Conservation (phyloP, 2,797 vertebrate genomes). For the Schizopygopsis malacanthus region DNA sequence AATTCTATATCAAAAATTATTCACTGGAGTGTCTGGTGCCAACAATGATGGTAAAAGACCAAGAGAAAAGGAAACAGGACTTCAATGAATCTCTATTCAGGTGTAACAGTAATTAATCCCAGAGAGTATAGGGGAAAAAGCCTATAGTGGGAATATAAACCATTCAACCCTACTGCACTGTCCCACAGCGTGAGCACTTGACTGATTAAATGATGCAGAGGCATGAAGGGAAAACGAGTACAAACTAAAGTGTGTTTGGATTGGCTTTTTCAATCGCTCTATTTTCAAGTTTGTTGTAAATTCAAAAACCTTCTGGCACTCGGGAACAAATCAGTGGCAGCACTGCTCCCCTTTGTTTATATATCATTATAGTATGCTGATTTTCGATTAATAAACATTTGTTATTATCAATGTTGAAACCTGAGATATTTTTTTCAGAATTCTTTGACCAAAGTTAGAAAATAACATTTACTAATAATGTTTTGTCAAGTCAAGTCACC, state of each 20-base stretch:
- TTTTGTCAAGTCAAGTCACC: too few relatives aligned
- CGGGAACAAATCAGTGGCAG: background rate
- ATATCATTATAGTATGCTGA: background rate
- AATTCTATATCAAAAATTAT: slow-evolving; percentile 6
- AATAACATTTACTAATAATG: background rate
- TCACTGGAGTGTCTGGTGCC: background rate
- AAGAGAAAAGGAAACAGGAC: background rate
- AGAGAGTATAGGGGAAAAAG: slow-evolving; percentile 20
- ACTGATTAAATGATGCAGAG: slow-evolving; percentile 33
- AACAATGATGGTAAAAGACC: background rate
- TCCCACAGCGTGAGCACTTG: background rate
- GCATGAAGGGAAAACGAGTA: background rate
- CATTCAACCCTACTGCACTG: background rate
- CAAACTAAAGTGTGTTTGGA: background rate
- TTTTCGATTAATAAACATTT: background rate
- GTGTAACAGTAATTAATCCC: slow-evolving; percentile 39
- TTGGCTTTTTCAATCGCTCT: background rate
- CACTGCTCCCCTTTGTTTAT: background rate
- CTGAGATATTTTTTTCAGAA: background rate
- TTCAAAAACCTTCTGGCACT: background rate
- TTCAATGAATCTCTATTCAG: slow-evolving; percentile 25
- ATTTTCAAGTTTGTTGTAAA: background rate
- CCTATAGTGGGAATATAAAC: background rate
- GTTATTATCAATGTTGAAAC: background rate
- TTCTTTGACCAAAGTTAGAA: background rate